Evolutionary conservation across 2,888 invertebrate species (phyloP), one percentile per base, ranked within the genome.

Genomic region (Capitulum mitella): DNA sequence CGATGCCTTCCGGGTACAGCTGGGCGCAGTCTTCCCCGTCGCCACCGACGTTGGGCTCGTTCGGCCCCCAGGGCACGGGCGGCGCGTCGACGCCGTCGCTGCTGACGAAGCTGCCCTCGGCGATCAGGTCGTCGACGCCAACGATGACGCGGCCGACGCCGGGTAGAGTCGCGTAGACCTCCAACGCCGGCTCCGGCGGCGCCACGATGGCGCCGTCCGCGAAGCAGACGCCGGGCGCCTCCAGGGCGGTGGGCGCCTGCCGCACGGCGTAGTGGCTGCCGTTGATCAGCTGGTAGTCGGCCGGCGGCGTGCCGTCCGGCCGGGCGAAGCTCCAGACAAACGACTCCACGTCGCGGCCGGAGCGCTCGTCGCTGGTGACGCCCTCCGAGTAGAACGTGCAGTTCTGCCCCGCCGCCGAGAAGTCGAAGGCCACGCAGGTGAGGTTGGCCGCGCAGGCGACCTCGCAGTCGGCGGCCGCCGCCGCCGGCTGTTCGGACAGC

Each of bases 151-250:
- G 3, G 5, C 12, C 80, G 48, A 78, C 78, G 3, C 37, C 80
- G 19, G 32, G 79, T n/a, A 76, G 79, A n/a, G 26, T 79, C 16
- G 78, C 80, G 22, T 78, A 79, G n/a, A 51, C 43, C 77, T 77
- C 77, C 26, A 75, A 64, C 74, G 6, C 10, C 34, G 76, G 74
- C 40, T 6, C 79, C 26, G 26, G 32, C 32, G 61, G 77, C 12
- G 10, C 51, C 58, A 54, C 26, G 10, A 54, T 54, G n/a, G 54
- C 54, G 22, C n/a, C 22, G 54, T n/a, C n/a, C 6, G 78, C 74
- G 61, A 80, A 81, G 78, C 79, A 80, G 77, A 79, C 79, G 29
- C 76, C 48, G 19, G 80, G 81, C 0, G 40, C 79, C 46, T 77
- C 78, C 58, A 76, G 79, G 5, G 48, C 40, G 10, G 80, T 78